phyloP scores from a whole-genome alignment of 2,113 vertebrate genomes.

The Elephantulus edwardii region DNA sequence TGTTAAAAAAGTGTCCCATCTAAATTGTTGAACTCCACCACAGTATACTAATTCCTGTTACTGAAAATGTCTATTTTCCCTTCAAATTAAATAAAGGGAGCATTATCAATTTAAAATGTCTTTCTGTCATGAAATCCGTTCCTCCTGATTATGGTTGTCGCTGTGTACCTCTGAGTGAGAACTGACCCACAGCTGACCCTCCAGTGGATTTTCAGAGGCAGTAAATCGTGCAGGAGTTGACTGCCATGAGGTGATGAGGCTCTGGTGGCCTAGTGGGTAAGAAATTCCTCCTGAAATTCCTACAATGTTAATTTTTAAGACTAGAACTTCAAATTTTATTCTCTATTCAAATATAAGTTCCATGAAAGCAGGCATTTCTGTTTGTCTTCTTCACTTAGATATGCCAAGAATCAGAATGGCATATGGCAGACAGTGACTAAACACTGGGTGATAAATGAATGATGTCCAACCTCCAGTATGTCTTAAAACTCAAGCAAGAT shows the following conservation, averaged over 20 bases:
- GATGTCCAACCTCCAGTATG: background rate
- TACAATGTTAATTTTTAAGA: background rate
- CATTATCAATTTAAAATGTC: background rate
- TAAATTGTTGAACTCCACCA: background rate
- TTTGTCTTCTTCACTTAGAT: background rate
- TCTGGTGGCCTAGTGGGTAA: too few relatives aligned
- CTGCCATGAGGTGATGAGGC: too few relatives aligned
- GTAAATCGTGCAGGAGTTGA: too few relatives aligned
- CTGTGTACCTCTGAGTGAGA: too few relatives aligned
- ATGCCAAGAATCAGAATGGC: background rate
- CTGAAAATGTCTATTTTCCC: too few relatives aligned
- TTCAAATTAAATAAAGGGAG: background rate
- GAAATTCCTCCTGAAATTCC: background rate
- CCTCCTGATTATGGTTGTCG: background rate
- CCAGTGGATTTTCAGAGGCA: too few relatives aligned
- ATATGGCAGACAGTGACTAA: background rate
- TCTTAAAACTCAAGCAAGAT: slow-evolving; percentile 4
- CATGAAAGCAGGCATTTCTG: background rate
- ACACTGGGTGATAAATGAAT: background rate
- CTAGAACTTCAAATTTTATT: background rate
- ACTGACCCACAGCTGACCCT: too few relatives aligned
- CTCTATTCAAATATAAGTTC: background rate
- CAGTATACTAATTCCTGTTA: background rate
- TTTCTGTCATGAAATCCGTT: background rate
- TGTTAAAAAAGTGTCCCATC: background rate